Evolutionary conservation across 2,888 invertebrate genomes (phyloP), one percentile per base, ranked within the genome.

Genomic region (Mamestra brassicae): DNA sequence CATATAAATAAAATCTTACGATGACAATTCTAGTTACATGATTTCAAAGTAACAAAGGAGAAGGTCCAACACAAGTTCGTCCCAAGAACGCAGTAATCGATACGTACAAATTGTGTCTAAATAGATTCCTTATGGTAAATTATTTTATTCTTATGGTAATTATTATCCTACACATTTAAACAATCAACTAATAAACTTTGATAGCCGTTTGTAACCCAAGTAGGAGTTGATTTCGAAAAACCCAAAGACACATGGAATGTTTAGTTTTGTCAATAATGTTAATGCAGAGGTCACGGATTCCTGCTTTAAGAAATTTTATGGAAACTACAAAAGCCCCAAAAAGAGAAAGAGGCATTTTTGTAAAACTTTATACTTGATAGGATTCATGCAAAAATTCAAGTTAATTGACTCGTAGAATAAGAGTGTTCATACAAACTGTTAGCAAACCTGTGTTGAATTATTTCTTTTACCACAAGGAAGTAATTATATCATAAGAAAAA

Each of bases 1-100:
- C n/a, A 71, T 63, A 61, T 61, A 6, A 76, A 80, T 76, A 83
- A 86, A 83, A 80, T 67, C 71, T 78, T 63, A 85, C 83, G 86
- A 85, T 77, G 87, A 83, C 85, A 83, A 85, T 79, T 69, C 69
- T 66, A 78, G 86, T 86, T 83, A 86, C 87, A 87, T 84, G 88
- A 85, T 81, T 78, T 57, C 38, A 78, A 67, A 83, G 74, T 75
- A 74, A 78, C 72, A 76, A 73, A 81, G 62, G 75, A 78, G 58
- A 77, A 45, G 7, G 47, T 55, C 61, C 60, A 78, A 76, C 13
- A 50, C 60, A 11, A 26, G 47, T 42, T 13, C 47, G n/a, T 47
- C 79, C 26, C 79, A 62, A 55, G 61, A 62, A 36, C 36, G 17
- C 11, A 50, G 80, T 55, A 36, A 72, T 50, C n/a, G 42, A 72